Base-by-base conservation (phyloP, 2,113 vertebrate species). In the Lophura nycthemera region DNA sequence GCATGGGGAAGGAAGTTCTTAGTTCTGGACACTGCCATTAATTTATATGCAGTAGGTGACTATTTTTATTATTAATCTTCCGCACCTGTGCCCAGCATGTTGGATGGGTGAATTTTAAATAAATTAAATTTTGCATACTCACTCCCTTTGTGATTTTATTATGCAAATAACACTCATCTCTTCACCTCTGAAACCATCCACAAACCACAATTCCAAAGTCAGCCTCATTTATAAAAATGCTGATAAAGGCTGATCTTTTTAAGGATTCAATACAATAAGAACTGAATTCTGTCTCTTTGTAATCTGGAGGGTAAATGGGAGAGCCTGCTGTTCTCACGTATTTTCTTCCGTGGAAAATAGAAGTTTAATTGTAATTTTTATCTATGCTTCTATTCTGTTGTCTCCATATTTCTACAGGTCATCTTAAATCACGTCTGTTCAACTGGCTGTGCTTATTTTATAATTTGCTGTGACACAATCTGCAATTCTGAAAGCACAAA, bases 101-200 rank as follows among this genome's bases (percentile, higher is more conserved):
- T 82, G 79, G 94, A 89, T 88, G 64, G 83, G 64, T 83, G 93
- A 96, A 96, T 96, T 96, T 96, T 96, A 97, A 97, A 96, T 88
- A 92, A 93, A 96, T 96, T 94, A 96, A 56, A 94, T 96, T 93
- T 90, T 95, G 96, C 91, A 97, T 79, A 89, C 86, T 96, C 88
- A 85, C 83, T 94, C 56, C 52, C 85, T 96, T 94, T 95, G 92
- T 95, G 95, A 96, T 96, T 96, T 96, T 96, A 94, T 96, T 97
- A 97, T 96, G 96, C 96, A 97, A 96, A 97, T 92, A 96, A 74
- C 25, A 66, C 32, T 96, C 91, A 88, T 96, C 92, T 88, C 88
- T 97, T 95, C 96, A 96, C 93, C 95, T 96, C 76, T 93, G 94
- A 96, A 96, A 91, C 90, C 65, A 95, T 85, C 52, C 80, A 88